Base-by-base conservation (phyloP, 2,888 invertebrate genomes). In the Parnassius apollo region DNA sequence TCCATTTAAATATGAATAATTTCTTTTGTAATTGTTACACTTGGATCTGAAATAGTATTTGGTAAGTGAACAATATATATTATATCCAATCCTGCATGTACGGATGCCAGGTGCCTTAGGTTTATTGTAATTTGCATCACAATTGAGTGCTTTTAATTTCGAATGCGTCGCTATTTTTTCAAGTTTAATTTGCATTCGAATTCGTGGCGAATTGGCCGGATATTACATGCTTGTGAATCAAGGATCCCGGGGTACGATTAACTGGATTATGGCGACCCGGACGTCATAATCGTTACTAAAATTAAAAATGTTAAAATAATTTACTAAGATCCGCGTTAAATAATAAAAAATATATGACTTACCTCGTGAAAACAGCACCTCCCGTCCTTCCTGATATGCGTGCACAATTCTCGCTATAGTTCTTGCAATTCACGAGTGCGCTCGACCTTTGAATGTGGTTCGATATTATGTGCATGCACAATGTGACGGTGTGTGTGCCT, bases 61-160 rank as follows among this genome's bases (percentile, higher is more conserved):
- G 61, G 61, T 61, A 61, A 61, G 61, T 61, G 42, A 8, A 56
- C 9, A 56, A 13, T 55, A 55, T 55, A 49, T 57, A 55, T 45
- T 51, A 8, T 13, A 45, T 35, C 13, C 44, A 35, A 51, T 22
- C 12, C 12, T 62, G 62, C 62, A 62, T 62, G 62, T 42, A 12
- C 42, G 57, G 56, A 61, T 53, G 57, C 57, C 49, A 13, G 48
- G 10, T 50, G 55, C 46, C 3, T 2, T 42, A 12, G 11, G 13
- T n/a, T n/a, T 52, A n/a, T 22, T 11, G 48, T 57, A 25, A 8
- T 22, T 25, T 9, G 25, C 22, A 22, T 22, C 4, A 35, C 4
- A 35, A 35, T 35, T 35, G 35, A 22, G 11, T 0, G 25, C 10
- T 48, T 44, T 25, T 42, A 49, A 44, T 44, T 44, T 13, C 11